A percentile compares a stretch with the other conserved stretches of the same genome.
phyloP scores from a whole-genome alignment of 2,797 vertebrate genomes.

The Cynopterus sphinx region DNA sequence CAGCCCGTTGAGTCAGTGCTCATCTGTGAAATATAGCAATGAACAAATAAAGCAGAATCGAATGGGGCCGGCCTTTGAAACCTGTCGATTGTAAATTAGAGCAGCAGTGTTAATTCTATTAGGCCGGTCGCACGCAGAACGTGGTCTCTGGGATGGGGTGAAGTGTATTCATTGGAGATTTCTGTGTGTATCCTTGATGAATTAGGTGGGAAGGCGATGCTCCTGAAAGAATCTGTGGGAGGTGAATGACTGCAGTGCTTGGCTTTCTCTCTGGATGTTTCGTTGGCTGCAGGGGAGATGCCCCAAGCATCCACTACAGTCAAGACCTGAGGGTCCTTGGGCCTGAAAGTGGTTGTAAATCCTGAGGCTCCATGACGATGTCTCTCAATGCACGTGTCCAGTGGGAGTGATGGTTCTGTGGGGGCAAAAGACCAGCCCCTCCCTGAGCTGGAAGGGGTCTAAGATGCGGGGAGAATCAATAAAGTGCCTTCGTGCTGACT shows the following conservation, averaged over 20 bases:
- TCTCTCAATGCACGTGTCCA: fast-evolving
- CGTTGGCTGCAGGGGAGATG: background rate
- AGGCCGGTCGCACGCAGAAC: background rate
- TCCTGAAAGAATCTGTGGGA: background rate
- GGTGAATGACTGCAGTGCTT: background rate
- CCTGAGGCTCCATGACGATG: background rate
- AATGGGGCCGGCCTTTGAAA: background rate
- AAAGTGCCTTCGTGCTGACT: background rate
- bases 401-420: background rate
- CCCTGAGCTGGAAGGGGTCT: background rate
- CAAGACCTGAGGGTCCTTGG: background rate
- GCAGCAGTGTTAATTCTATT: slow-evolving; percentile 20
- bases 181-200: background rate
- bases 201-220: background rate
- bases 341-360: background rate
- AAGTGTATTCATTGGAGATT: slow-evolving; percentile 10
- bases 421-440: background rate
- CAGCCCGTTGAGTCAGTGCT: background rate
- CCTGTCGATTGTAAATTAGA: slow-evolving; percentile 54
- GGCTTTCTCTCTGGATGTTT: background rate
- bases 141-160: slow-evolving; percentile 8
- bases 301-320: background rate
- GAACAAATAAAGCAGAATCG: background rate
- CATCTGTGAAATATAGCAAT: background rate
- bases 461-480: background rate